phyloP scores from a whole-genome alignment of 2,113 vertebrate species.

The Archocentrus centrarchus region DNA sequence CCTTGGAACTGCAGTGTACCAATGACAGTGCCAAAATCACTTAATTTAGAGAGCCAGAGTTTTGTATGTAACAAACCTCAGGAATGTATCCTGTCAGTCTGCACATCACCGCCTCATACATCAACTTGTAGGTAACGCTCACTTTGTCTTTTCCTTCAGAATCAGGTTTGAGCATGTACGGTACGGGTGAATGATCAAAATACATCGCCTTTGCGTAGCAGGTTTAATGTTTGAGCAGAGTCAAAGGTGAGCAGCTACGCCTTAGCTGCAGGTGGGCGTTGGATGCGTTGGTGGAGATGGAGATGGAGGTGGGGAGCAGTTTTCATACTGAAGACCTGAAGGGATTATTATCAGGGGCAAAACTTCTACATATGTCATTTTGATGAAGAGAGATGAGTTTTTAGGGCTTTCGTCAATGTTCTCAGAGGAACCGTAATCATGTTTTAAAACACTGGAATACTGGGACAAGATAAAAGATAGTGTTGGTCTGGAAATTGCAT shows the following conservation, averaged over 20 bases:
- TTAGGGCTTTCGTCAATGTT: background rate
- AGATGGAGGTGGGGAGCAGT: background rate
- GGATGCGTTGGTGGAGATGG: background rate
- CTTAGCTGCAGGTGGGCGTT: background rate
- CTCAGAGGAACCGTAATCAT: background rate
- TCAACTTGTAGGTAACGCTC: background rate
- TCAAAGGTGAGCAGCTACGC: background rate
- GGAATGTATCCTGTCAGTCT: background rate
- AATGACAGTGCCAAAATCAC: background rate
- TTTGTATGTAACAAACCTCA: background rate
- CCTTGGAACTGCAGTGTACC: background rate
- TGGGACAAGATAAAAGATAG: background rate
- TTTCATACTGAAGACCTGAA: conserved; percentile 2
- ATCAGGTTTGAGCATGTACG: background rate
- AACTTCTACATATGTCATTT: background rate
- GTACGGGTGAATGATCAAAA: background rate
- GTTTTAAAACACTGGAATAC: background rate
- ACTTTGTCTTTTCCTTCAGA: background rate
- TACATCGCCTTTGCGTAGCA: background rate
- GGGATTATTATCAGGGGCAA: background rate
- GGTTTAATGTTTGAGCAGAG: background rate
- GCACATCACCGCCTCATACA: background rate
- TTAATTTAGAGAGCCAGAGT: background rate
- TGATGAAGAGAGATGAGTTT: background rate
- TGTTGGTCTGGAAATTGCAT: background rate